Conservation (phyloP, 2,113 vertebrate species). For the Amazona guildingii region DNA sequence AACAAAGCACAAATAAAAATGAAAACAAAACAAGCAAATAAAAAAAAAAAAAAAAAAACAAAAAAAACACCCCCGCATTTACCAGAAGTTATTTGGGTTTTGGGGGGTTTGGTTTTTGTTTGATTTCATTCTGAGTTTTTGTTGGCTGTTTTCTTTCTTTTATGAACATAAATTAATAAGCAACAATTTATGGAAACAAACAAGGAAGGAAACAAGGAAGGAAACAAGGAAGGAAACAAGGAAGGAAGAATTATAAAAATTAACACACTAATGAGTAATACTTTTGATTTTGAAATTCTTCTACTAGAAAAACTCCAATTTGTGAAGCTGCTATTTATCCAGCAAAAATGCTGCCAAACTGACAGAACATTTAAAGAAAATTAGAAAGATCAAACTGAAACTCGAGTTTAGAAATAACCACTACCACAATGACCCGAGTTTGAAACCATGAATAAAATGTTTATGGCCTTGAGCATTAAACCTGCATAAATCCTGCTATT, state of each 20-base stretch:
- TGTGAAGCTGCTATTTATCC: neutral
- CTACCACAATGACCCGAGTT: neutral
- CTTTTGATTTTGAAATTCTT: neutral
- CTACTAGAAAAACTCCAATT: neutral
- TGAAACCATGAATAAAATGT: neutral
- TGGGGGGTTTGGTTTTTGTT: neutral
- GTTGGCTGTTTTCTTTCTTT: neutral
- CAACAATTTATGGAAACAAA: neutral
- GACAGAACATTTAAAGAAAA: neutral
- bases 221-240: neutral
- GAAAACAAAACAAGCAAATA: neutral
- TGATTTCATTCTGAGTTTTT: neutral
- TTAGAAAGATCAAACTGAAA: neutral
- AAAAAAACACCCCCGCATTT: rapidly evolving
- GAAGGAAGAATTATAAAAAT: neutral
- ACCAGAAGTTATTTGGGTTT: neutral
- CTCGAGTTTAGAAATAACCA: neutral
- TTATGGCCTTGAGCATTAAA: neutral
- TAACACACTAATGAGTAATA: neutral
- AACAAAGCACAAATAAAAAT: too few species aligned
- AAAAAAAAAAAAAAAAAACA: rapidly evolving
- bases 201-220: neutral
- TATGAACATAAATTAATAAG: neutral
- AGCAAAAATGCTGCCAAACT: neutral
- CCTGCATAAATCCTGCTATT: neutral